Conservation (phyloP, 2,113 vertebrate genomes). For the Xenopus laevis region DNA sequence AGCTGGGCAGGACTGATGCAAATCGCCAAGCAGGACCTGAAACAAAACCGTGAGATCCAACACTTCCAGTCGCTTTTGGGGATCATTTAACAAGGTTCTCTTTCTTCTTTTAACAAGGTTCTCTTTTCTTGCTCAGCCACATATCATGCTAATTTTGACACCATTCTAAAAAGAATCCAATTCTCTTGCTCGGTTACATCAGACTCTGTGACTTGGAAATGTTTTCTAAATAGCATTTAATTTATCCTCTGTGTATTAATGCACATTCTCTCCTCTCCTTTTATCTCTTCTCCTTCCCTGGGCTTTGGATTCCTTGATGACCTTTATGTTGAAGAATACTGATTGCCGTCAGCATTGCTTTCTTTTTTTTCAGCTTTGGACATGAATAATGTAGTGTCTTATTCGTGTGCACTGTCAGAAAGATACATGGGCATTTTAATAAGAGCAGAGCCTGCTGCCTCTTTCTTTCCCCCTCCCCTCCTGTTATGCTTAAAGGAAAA, state of each 20-base stretch:
- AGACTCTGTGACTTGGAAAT: constrained; percentile 14
- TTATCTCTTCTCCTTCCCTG: constrained; percentile 21
- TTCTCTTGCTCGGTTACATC: constrained; percentile 14
- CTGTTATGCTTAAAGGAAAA: neutral
- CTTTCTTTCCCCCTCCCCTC: neutral
- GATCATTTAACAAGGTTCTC: too few relatives aligned
- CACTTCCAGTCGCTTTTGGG: too few relatives aligned
- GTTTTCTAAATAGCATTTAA: constrained; percentile 34
- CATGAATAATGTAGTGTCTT: constrained; percentile 42
- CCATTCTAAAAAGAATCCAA: constrained; percentile 3
- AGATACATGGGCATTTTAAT: constrained; percentile 35
- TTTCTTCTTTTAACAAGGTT: too few relatives aligned
- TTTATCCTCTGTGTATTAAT: constrained; percentile 29
- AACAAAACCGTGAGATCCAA: too few relatives aligned
- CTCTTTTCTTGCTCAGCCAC: too few relatives aligned
- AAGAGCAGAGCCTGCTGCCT: constrained; percentile 8
- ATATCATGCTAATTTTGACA: constrained; percentile 18
- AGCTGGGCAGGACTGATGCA: neutral
- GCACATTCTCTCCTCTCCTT: constrained; percentile 11
- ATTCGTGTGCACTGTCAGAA: constrained; percentile 28
- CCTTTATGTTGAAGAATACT: constrained; percentile 44
- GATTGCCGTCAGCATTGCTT: constrained; percentile 39
- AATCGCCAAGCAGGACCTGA: neutral
- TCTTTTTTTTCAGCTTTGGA: constrained; percentile 17
- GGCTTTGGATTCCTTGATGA: constrained; percentile 32